A percentile compares a stretch with the other conserved stretches of the same genome.
These are phyloP conservation scores for Onychorhynchus coronatus DNA, from an alignment of 2,113 vertebrate species.

Conservation along the genomic window DNA sequence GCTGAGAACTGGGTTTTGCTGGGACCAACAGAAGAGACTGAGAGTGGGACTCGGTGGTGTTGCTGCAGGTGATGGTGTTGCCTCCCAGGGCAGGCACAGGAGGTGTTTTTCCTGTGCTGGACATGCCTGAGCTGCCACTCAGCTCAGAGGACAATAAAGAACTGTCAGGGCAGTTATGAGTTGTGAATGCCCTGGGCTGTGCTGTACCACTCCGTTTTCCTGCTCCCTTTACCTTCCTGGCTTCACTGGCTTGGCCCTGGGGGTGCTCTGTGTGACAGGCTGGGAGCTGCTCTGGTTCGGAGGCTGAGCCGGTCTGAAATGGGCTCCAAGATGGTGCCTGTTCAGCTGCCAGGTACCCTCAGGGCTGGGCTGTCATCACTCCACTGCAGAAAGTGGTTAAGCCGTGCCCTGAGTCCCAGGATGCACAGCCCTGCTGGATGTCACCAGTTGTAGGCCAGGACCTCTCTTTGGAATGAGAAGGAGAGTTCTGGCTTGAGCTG, in stretches of 20 bases:
- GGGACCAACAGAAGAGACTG: background rate
- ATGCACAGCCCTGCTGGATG: background rate
- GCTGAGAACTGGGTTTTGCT: background rate
- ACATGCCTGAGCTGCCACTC: conserved; percentile 9
- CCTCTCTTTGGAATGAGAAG: background rate
- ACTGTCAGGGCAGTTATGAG: background rate
- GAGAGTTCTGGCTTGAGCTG: background rate
- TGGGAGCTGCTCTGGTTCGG: background rate
- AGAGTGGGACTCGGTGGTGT: background rate
- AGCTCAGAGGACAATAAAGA: conserved; percentile 49
- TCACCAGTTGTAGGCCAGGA: background rate
- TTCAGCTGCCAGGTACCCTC: background rate
- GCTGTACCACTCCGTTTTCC: background rate
- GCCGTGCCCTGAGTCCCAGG: accelerated
- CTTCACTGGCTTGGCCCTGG: background rate
- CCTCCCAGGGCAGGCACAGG: background rate
- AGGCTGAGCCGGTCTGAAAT: background rate
- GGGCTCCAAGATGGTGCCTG: background rate
- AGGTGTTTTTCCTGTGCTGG: background rate
- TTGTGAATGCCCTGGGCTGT: background rate
- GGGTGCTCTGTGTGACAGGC: background rate
- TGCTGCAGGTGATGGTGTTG: background rate
- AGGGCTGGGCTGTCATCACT: background rate
- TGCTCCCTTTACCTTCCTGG: background rate
- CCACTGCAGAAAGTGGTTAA: background rate